A percentile compares a stretch with the other conserved stretches of the same genome.
Conservation (phyloP, 2,113 vertebrate species). For the Tragelaphus imberbis region DNA sequence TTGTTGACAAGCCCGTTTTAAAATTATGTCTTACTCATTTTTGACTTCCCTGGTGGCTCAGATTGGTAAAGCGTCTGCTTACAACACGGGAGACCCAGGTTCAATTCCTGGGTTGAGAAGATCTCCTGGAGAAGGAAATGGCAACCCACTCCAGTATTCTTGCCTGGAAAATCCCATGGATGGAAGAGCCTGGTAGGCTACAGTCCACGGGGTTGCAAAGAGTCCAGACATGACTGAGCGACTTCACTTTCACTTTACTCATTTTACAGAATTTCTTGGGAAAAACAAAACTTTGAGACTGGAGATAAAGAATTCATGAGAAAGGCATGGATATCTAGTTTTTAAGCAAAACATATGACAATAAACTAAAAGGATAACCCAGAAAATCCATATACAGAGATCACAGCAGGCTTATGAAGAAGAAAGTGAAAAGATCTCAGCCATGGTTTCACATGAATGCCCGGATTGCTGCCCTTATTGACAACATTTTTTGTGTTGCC, state of each 20-base stretch:
- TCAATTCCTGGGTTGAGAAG: no score
- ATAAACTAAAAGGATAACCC: background rate
- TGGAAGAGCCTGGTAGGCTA: no score
- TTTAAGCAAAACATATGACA: background rate
- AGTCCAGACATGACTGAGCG: no score
- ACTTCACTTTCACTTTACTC: background rate
- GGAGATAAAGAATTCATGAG: background rate
- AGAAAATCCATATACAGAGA: background rate
- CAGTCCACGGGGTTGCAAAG: no score
- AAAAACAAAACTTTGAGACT: background rate
- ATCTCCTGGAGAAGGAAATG: no score
- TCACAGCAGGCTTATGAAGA: background rate
- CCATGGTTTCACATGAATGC: background rate
- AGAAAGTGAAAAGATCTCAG: background rate
- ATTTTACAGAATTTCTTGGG: background rate
- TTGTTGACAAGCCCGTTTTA: background rate
- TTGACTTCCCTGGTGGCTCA: no score
- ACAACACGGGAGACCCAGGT: no score
- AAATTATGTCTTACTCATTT: background rate
- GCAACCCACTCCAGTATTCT: no score
- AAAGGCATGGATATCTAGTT: background rate
- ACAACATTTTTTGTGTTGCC: background rate
- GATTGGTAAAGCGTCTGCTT: no score
- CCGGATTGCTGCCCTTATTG: background rate
- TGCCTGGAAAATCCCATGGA: no score